A percentile compares a stretch with the other conserved stretches of the same genome.
phyloP scores from a whole-genome alignment of 2,888 invertebrate species.

The Amorpha juglandis region DNA sequence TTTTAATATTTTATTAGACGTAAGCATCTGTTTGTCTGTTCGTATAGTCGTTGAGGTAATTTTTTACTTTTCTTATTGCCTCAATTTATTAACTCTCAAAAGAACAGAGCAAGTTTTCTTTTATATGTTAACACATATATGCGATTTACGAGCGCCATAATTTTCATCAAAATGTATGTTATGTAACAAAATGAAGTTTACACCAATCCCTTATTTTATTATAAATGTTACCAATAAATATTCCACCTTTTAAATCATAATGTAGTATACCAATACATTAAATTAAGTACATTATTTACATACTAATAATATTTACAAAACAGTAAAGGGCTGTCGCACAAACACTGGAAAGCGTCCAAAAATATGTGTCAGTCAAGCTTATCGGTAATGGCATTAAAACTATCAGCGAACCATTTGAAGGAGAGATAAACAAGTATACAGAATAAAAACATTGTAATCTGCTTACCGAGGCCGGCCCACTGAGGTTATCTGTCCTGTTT shows the following conservation, averaged over 20 bases:
- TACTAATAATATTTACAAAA: constrained; percentile 15
- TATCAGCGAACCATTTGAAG: constrained; percentile 48
- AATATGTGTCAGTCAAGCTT: constrained; percentile 48
- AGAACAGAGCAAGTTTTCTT: not conserved
- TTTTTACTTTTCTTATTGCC: constrained; percentile 12
- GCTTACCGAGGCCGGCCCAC: constrained; percentile 44
- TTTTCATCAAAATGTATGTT: not conserved
- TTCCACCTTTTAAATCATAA: not conserved
- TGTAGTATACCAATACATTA: not conserved
- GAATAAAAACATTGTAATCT: constrained; percentile 59
- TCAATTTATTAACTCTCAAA: constrained; percentile 3
- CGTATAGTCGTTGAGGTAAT: constrained; percentile 24
- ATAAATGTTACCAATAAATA: constrained; percentile 15
- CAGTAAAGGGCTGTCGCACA: constrained; percentile 25
- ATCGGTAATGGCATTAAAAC: constrained; percentile 53
- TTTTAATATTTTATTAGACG: constrained; percentile 18
- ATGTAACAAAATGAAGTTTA: not conserved
- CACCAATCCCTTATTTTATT: constrained; percentile 1
- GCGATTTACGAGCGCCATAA: constrained; percentile 1
- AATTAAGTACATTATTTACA: constrained; percentile 17
- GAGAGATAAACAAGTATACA: constrained; percentile 45
- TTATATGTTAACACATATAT: not conserved
- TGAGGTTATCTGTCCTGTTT: constrained; percentile 50
- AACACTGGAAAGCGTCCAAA: constrained; percentile 41
- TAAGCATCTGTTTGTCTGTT: constrained; percentile 24